These are phyloP conservation scores for Nibea coibor DNA, from an alignment of 2,113 vertebrate species.

Conservation along the genomic window DNA sequence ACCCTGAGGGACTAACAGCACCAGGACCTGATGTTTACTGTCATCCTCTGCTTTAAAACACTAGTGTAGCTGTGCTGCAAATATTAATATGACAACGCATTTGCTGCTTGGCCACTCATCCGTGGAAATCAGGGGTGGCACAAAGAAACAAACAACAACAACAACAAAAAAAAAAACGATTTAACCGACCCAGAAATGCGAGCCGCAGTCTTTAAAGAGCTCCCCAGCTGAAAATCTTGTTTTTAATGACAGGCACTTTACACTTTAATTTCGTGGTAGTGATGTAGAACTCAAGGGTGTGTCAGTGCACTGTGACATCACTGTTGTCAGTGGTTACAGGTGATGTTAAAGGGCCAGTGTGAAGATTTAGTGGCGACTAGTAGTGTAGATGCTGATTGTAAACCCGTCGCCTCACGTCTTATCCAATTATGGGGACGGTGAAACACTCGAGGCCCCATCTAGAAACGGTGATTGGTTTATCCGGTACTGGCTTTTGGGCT, in stretches of 20 bases:
- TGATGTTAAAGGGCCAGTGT: no score
- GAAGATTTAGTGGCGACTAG: no score
- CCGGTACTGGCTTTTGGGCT: no score
- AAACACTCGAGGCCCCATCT: no score
- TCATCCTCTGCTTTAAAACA: slow-evolving; percentile 12
- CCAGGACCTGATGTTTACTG: slow-evolving; percentile 12
- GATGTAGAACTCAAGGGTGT: neutral
- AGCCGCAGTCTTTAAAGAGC: neutral
- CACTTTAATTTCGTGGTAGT: neutral
- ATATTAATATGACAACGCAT: neutral
- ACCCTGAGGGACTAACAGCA: slow-evolving; percentile 9
- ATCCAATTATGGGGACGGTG: no score
- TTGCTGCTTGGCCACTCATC: slow-evolving; percentile 14
- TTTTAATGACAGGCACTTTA: neutral
- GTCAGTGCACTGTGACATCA: neutral
- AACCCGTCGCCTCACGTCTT: no score
- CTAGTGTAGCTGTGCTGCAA: slow-evolving; percentile 7
- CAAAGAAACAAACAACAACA: neutral
- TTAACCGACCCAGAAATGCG: neutral
- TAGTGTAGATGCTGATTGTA: no score
- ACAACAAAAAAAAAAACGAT: neutral
- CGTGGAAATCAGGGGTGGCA: neutral
- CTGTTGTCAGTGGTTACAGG: neutral
- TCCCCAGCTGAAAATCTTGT: neutral
- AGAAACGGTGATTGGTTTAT: no score